phyloP scores from a whole-genome alignment of 2,113 vertebrate genomes.

The Noturus placidus region DNA sequence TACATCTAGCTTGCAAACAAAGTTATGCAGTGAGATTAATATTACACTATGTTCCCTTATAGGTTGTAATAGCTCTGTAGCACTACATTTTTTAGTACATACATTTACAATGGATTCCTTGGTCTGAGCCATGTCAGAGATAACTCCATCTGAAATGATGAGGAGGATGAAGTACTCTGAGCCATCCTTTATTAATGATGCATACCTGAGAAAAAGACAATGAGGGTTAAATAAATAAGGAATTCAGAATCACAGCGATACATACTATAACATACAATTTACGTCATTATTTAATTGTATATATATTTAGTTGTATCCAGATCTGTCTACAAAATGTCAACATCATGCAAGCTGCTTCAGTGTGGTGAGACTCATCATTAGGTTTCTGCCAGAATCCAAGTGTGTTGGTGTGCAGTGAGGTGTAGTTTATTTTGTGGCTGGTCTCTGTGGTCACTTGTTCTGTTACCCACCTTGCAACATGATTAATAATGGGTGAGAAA shows the following conservation, averaged over 20 bases:
- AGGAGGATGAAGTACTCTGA: conserved; percentile 97
- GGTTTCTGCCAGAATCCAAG: not conserved
- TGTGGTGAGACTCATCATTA: not conserved
- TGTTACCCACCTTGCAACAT: conserved; percentile 86
- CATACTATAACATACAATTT: not conserved
- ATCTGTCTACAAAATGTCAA: not conserved
- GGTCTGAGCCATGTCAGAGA: conserved; percentile 98
- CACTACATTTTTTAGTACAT: conserved; percentile 49
- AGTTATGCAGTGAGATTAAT: not conserved
- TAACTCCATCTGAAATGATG: conserved; percentile 95
- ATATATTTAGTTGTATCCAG: not conserved
- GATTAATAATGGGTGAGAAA: conserved; percentile 97
- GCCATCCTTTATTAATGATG: conserved; percentile 88
- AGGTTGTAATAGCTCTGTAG: not conserved
- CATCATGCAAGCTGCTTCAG: not conserved
- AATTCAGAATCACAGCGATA: not conserved
- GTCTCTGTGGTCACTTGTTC: conserved; percentile 5
- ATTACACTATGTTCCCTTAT: not conserved
- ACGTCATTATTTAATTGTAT: not conserved
- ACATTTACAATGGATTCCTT: conserved; percentile 97
- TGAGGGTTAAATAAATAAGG: not conserved
- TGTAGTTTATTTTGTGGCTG: conserved; percentile 5
- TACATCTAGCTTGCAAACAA: not conserved
- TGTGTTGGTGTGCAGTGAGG: not conserved
- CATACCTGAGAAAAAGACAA: conserved; percentile 75